Conservation (phyloP, 2,888 invertebrate species). For the Gnatocerus cornutus region DNA sequence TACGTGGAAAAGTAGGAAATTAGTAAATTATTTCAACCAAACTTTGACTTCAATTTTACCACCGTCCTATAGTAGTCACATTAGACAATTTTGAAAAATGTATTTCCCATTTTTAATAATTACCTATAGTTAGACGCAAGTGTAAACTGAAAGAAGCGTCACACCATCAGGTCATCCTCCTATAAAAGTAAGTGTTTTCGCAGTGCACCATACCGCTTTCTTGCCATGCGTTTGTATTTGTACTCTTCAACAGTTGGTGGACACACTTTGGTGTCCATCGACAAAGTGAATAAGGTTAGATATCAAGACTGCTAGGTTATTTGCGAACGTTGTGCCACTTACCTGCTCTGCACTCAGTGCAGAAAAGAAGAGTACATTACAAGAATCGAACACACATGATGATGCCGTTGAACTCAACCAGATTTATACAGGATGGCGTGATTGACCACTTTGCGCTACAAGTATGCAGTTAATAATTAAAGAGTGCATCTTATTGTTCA, state of each 20-base stretch:
- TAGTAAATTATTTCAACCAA: too few relatives aligned
- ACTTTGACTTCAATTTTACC: too few relatives aligned
- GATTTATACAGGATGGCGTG: constrained; percentile 26
- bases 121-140: too few relatives aligned
- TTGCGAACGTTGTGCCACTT: constrained; percentile 68
- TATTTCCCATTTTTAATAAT: too few relatives aligned
- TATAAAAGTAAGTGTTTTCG: constrained; percentile 43
- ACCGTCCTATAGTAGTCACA: too few relatives aligned
- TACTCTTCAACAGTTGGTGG: constrained; percentile 45
- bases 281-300: constrained; percentile 65
- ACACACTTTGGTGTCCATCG: constrained; percentile 50
- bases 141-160: too few relatives aligned
- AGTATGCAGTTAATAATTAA: constrained; percentile 15
- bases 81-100: too few relatives aligned
- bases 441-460: background rate
- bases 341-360: constrained; percentile 67
- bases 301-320: constrained; percentile 66
- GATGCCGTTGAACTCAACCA: constrained; percentile 57
- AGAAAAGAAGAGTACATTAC: constrained; percentile 70
- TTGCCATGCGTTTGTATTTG: constrained; percentile 26
- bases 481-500: constrained; percentile 18
- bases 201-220: constrained; percentile 21
- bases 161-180: constrained; percentile 42
- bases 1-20: too few relatives aligned
- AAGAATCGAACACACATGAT: constrained; percentile 57